phyloP scores from a whole-genome alignment of 1,140 invertebrate species.

The Myzus persicae region DNA sequence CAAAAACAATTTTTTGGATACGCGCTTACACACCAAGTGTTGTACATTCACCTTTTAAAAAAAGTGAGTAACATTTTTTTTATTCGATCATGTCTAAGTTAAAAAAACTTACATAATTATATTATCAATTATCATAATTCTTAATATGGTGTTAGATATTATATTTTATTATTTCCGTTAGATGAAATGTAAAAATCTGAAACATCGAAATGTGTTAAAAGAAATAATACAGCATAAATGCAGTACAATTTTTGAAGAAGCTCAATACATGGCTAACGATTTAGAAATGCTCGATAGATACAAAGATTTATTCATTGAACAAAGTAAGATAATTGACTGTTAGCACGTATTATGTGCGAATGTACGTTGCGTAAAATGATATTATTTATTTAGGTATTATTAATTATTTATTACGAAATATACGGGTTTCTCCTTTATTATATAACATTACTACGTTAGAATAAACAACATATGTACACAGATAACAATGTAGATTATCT shows the following conservation, averaged over 20 bases:
- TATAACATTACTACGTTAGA: too few relatives aligned
- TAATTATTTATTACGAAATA: too few relatives aligned
- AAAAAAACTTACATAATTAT: background rate
- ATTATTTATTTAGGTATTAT: too few relatives aligned
- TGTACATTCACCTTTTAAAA: constrained; percentile 30
- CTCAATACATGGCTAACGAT: background rate
- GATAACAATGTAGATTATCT: too few relatives aligned
- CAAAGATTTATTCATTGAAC: constrained; percentile 53
- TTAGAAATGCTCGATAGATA: background rate
- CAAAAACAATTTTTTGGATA: background rate
- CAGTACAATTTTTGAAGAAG: constrained; percentile 18
- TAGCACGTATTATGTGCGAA: too few relatives aligned
- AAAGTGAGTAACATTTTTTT: background rate
- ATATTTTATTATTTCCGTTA: background rate
- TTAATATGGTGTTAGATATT: background rate
- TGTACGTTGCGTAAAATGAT: too few relatives aligned
- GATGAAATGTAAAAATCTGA: background rate
- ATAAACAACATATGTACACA: too few relatives aligned
- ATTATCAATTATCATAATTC: too few relatives aligned
- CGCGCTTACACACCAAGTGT: constrained; percentile 36
- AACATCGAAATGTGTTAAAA: background rate
- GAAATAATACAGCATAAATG: constrained; percentile 4
- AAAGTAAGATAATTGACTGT: constrained; percentile 39
- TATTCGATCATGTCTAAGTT: background rate
- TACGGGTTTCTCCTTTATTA: too few relatives aligned